Base-by-base conservation (phyloP, 35 echinoderm and acorn worm genomes). In the Hemicentrotus pulcherrimus region DNA sequence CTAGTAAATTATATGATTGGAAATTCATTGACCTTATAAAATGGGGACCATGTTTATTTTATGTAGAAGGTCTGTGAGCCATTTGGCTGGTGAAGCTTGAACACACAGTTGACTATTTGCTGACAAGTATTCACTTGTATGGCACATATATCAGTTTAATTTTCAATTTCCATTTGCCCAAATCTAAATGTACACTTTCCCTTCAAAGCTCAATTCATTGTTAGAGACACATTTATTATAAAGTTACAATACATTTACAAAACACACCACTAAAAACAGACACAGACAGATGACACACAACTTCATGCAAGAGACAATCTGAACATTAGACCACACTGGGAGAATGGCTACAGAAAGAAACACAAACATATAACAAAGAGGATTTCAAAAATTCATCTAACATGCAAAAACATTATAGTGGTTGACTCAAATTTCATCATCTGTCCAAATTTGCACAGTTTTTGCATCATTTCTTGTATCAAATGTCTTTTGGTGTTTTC, bases 341-440 rank as follows among this genome's bases (percentile, higher is more conserved):
- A 55, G 50, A 55, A 55, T 55, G 50, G 65, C 19, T 78, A 78
- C 65, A 28, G 28, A 71, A 78, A 28, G 19, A n/a, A 78, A 78
- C 65, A 78, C 22, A 78, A 78, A 78, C 65, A 78, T n/a, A 7
- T 28, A 78, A 78, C 65, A 28, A n/a, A 22, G 24, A n/a, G n/a
- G 65, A 78, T 22, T 78, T 78, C 65, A 78, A 78, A 78, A 78
- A 78, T 78, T 28, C 65, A 78, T 78, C 65, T 78, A 78, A 78
- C 65, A 78, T 78, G 65, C 65, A 78, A 8, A 22, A 78, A 78
- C 65, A 22, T 78, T 28, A 59, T 10, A 71, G 4, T 28, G 65
- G 65, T 78, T 78, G 65, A 78, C 65, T 78, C 19, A 78, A 78
- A 78, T 28, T 78, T 78, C 4, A 22, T n/a, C 6, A n/a, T 78